Evolutionary conservation across 2,888 invertebrate species (phyloP).

Genomic region (Drosophila phalerata): DNA sequence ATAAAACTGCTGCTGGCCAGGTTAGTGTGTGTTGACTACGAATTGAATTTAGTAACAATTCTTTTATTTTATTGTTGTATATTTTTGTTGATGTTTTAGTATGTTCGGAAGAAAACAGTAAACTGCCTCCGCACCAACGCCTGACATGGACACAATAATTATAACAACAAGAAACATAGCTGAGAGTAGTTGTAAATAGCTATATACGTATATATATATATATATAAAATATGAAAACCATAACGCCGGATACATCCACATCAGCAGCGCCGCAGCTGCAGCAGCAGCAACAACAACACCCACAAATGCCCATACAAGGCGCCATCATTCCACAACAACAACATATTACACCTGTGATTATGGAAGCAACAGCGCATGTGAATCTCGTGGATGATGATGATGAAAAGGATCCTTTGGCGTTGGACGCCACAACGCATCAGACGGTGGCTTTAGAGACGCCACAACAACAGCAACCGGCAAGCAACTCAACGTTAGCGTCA

Average conservation of each 20-base stretch:
- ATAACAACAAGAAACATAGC: slow-evolving; percentile 25
- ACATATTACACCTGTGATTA: slow-evolving; percentile 66
- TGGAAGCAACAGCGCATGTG: slow-evolving; percentile 81
- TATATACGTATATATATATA: slow-evolving; percentile 20
- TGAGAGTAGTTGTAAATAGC: slow-evolving; percentile 60
- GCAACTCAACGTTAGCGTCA: slow-evolving; percentile 32
- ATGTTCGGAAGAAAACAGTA: slow-evolving; percentile 72
- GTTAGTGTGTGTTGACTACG: slow-evolving; percentile 31
- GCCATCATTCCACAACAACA: slow-evolving; percentile 67
- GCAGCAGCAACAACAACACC: slow-evolving; percentile 50
- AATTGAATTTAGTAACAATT: slow-evolving; percentile 1
- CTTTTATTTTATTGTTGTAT: slow-evolving; percentile 6
- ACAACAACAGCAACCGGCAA: slow-evolving; percentile 12
- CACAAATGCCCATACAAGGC: slow-evolving; percentile 45
- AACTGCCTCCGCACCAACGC: slow-evolving; percentile 35
- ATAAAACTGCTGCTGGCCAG: slow-evolving; percentile 77
- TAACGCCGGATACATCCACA: slow-evolving; percentile 71
- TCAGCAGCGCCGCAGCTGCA: slow-evolving; percentile 52
- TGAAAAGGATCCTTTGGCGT: slow-evolving; percentile 84
- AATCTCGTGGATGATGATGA: slow-evolving; percentile 83
- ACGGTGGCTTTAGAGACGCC: slow-evolving; percentile 20
- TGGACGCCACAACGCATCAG: slow-evolving; percentile 65
- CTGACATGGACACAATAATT: slow-evolving; percentile 65
- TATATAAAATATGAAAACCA: slow-evolving; percentile 70
- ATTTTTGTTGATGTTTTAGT: slow-evolving; percentile 41